Evolutionary conservation across 2,888 invertebrate genomes (phyloP).

Genomic region (Drosophila greeni): DNA sequence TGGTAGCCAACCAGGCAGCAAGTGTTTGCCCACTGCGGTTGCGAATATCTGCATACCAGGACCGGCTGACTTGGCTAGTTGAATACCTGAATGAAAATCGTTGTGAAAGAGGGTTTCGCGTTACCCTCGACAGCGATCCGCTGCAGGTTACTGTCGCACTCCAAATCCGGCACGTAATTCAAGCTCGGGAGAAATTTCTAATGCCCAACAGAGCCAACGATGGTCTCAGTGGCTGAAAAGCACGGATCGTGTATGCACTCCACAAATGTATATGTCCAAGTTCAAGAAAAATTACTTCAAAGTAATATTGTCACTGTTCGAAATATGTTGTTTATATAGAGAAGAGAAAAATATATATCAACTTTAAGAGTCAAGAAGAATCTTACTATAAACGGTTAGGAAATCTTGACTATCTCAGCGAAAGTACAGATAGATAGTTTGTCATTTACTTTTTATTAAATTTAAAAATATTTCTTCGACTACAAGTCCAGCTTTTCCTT

Average conservation of each 20-base stretch:
- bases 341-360: too few species aligned
- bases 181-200: constrained; percentile 69
- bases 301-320: neutral
- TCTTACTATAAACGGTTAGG: neutral
- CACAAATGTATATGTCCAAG: neutral
- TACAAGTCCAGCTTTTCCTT: too few species aligned
- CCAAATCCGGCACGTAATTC: constrained; percentile 67
- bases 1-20: constrained; percentile 72
- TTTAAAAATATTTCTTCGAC: neutral
- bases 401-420: neutral
- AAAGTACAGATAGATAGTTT: neutral
- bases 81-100: constrained; percentile 72
- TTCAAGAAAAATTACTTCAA: neutral
- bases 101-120: constrained; percentile 74
- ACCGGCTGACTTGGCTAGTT: constrained; percentile 44
- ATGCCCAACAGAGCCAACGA: constrained; percentile 14
- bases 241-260: neutral
- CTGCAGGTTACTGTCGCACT: constrained; percentile 46
- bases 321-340: neutral
- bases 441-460: neutral
- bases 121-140: constrained; percentile 59
- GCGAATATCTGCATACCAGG: constrained; percentile 72
- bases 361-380: neutral
- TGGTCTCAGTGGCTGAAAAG: neutral
- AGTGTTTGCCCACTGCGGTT: constrained; percentile 73